Conservation (phyloP, 2,797 vertebrate species). For the Ctenochaetus hawaiiensis region DNA sequence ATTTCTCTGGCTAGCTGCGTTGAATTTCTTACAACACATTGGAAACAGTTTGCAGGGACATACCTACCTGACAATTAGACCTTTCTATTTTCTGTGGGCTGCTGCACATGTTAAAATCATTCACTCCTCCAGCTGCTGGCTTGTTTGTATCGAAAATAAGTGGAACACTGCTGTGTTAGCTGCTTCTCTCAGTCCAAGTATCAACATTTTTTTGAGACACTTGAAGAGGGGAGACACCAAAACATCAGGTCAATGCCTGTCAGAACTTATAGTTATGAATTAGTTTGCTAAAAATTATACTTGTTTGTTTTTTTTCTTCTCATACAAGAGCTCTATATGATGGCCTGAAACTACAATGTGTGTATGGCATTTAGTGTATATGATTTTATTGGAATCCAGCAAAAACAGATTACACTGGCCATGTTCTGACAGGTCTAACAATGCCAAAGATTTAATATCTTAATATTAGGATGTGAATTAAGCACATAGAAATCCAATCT, state of each 20-base stretch:
- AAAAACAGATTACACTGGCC: constrained; percentile 31
- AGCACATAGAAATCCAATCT: constrained; percentile 64
- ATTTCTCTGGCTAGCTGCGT: constrained; percentile 12
- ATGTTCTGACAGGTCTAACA: constrained; percentile 48
- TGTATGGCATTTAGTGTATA: background rate
- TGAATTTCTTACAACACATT: background rate
- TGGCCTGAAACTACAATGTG: constrained; percentile 12
- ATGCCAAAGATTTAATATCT: constrained; percentile 49
- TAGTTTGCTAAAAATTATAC: background rate
- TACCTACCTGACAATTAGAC: constrained; percentile 30
- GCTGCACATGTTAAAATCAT: constrained; percentile 19
- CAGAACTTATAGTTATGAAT: no score
- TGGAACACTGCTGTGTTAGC: constrained; percentile 10
- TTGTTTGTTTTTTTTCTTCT: background rate
- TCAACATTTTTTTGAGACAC: constrained; percentile 12
- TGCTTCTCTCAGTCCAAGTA: constrained; percentile 1
- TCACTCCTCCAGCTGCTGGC: background rate
- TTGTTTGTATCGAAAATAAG: constrained; percentile 13
- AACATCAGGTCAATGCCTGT: no score
- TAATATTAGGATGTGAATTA: constrained; percentile 60
- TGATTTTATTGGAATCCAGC: constrained; percentile 20
- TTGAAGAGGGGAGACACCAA: background rate
- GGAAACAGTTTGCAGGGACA: background rate
- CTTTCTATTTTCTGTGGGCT: constrained; percentile 19
- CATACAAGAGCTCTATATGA: background rate